These are phyloP conservation scores for Tokudaia tokunoshimensis DNA, from an alignment of 2,797 vertebrate genomes.

Conservation along the genomic window DNA sequence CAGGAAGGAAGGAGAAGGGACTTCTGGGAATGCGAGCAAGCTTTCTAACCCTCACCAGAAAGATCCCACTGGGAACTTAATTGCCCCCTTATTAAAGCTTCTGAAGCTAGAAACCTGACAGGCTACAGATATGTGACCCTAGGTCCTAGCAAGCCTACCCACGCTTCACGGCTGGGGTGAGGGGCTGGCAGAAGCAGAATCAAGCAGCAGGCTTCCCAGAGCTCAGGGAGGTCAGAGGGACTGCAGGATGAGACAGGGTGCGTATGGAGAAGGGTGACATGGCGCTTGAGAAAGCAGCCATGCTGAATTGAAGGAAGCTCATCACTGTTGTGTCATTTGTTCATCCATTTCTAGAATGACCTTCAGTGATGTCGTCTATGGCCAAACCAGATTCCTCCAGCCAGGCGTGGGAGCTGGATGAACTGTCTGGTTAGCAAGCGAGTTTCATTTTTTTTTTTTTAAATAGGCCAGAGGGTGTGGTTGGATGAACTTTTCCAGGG, in stretches of 20 bases:
- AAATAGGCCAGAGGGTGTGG: background rate
- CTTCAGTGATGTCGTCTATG: background rate
- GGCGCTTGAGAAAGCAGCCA: background rate
- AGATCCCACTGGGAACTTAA: slow-evolving; percentile 25
- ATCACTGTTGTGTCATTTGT: background rate
- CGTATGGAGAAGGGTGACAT: background rate
- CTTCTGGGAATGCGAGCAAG: background rate
- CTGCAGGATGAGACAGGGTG: background rate
- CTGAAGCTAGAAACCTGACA: slow-evolving; percentile 45
- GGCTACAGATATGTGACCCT: background rate
- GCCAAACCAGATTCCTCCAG: background rate
- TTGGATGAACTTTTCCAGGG: background rate
- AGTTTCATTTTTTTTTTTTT: background rate
- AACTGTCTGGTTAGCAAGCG: background rate
- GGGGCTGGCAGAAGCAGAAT: background rate
- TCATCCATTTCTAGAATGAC: background rate
- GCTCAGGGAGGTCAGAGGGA: background rate
- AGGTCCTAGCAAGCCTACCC: background rate
- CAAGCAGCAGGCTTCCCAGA: background rate
- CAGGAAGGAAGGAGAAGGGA: slow-evolving; percentile 33
- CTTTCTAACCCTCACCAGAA: slow-evolving; percentile 30
- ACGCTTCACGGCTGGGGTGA: background rate
- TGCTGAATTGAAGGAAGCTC: background rate
- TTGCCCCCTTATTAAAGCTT: slow-evolving; percentile 34
- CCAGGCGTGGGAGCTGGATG: background rate